These are phyloP conservation scores for Emmelina monodactyla DNA, from an alignment of 2,888 invertebrate genomes.

Conservation along the genomic window DNA sequence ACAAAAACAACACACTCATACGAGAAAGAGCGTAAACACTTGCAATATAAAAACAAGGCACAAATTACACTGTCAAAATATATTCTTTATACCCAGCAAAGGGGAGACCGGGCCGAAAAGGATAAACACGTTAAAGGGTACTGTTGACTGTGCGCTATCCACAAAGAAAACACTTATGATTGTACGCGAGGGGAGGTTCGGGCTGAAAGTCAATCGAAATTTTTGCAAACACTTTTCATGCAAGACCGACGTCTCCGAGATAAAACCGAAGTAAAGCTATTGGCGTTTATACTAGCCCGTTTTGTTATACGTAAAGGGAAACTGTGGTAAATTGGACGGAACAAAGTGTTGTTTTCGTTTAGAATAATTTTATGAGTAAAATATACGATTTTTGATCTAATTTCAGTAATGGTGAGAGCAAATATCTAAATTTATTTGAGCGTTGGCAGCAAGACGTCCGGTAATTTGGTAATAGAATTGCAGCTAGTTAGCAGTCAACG, in stretches of 20 bases:
- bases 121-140: constrained; percentile 62
- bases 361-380: too few relatives aligned
- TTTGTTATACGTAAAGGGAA: too few relatives aligned
- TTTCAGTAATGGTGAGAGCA: too few relatives aligned
- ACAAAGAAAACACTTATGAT: constrained; percentile 61
- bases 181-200: constrained; percentile 29
- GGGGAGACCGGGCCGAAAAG: constrained; percentile 46
- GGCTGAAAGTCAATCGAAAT: constrained; percentile 48
- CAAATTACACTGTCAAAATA: constrained; percentile 35
- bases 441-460: constrained; percentile 30
- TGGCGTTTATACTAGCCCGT: too few relatives aligned
- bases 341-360: too few relatives aligned
- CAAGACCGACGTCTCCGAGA: not conserved
- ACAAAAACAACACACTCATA: too few relatives aligned
- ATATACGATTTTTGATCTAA: too few relatives aligned
- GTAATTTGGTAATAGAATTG: constrained; percentile 58
- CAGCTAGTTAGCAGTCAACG: constrained; percentile 50
- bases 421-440: constrained; percentile 5
- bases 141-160: constrained; percentile 44
- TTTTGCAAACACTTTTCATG: constrained; percentile 32
- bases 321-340: too few relatives aligned
- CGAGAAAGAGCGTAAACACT: too few relatives aligned
- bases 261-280: too few relatives aligned
- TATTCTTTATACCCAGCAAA: constrained; percentile 17
- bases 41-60: too few relatives aligned